Evolutionary conservation across 2,888 invertebrate genomes (phyloP).

Genomic region (Pelosia muscerda): DNA sequence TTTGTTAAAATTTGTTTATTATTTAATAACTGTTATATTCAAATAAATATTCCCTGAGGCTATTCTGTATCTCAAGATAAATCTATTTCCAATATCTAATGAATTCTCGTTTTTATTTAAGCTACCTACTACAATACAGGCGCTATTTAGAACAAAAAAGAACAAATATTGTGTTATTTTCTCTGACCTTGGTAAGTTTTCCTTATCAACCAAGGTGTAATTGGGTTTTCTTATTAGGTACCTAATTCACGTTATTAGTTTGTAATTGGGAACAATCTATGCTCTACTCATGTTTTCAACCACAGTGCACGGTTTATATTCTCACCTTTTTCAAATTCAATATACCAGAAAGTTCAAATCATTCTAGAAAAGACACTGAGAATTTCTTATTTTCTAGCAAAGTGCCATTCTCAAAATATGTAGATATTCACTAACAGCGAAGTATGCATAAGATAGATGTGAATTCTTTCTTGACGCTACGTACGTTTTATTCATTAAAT

Average conservation of each 20-base stretch:
- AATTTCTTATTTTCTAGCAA: neutral
- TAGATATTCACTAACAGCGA: neutral
- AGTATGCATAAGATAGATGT: neutral
- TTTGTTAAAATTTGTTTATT: too few species aligned
- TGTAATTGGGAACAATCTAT: neutral
- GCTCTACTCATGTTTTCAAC: neutral
- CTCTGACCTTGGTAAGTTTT: conserved; percentile 2
- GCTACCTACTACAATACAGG: too few species aligned
- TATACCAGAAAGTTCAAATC: neutral
- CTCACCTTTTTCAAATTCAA: neutral
- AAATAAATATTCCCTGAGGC: too few species aligned
- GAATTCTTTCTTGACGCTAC: neutral
- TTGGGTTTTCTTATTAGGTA: conserved; percentile 2
- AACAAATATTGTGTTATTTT: neutral
- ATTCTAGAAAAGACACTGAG: neutral
- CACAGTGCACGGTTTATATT: neutral
- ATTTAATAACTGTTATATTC: too few species aligned
- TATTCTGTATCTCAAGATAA: too few species aligned
- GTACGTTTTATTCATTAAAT: neutral
- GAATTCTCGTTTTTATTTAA: too few species aligned
- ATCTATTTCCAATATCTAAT: too few species aligned
- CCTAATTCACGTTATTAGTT: neutral
- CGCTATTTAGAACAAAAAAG: neutral
- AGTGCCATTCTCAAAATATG: neutral
- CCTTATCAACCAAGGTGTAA: neutral